Percentiles rank a stretch among this genome's conserved stretches.
Evolutionary conservation across 2,888 invertebrate species (phyloP).

Genomic region (Sarcophaga rosellei): DNA sequence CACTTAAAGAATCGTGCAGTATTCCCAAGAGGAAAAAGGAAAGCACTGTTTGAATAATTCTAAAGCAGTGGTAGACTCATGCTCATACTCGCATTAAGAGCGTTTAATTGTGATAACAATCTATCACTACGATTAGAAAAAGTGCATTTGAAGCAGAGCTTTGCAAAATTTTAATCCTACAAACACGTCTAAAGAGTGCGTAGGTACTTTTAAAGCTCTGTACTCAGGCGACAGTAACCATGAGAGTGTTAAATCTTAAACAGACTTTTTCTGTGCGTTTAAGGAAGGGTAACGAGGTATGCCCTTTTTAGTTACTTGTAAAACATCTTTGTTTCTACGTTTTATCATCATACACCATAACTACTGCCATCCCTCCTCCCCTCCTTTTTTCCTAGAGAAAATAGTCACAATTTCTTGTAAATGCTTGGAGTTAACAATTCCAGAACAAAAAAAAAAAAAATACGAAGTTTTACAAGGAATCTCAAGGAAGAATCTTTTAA

Average conservation of each 20-base stretch:
- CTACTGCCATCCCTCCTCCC: background rate
- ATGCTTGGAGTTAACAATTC: slow-evolving; percentile 37
- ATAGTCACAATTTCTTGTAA: background rate
- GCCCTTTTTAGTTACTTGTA: slow-evolving; percentile 60
- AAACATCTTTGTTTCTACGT: slow-evolving; percentile 42
- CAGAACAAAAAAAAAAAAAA: slow-evolving; percentile 12
- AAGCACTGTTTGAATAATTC: too few relatives aligned
- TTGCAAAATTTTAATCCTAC: too few relatives aligned
- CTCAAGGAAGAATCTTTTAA: slow-evolving; percentile 47
- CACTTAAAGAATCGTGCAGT: too few relatives aligned
- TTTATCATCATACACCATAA: too few relatives aligned
- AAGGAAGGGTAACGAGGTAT: background rate
- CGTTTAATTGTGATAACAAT: too few relatives aligned
- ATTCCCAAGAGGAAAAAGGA: too few relatives aligned
- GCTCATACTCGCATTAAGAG: too few relatives aligned
- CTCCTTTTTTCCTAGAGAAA: background rate
- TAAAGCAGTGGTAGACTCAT: too few relatives aligned
- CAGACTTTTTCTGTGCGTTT: background rate
- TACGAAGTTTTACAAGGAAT: slow-evolving; percentile 41
- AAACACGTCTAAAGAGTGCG: too few relatives aligned
- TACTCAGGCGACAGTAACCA: background rate
- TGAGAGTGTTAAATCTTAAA: slow-evolving; percentile 7
- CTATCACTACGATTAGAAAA: too few relatives aligned
- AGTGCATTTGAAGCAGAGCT: too few relatives aligned
- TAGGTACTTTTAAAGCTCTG: background rate